These are phyloP conservation scores for Emydura subglobosa DNA, from an alignment of 2,113 vertebrate species.

Conservation along the genomic window DNA sequence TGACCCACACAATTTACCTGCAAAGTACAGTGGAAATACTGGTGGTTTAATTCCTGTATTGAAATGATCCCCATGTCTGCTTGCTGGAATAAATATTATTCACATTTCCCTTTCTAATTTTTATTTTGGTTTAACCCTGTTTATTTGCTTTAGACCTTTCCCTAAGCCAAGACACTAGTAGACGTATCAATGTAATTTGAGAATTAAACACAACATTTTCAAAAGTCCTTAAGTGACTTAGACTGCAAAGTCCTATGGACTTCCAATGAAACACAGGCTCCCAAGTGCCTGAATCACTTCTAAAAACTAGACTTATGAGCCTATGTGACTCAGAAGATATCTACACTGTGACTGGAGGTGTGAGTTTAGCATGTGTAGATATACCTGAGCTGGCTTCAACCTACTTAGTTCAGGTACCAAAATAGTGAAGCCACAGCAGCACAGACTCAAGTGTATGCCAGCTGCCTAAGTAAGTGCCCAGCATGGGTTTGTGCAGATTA, in stretches of 20 bases:
- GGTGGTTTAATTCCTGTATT: neutral
- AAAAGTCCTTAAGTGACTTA: neutral
- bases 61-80: neutral
- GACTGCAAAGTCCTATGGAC: neutral
- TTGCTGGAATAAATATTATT: neutral
- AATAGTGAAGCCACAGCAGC: neutral
- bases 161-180: neutral
- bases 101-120: neutral
- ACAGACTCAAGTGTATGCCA: neutral
- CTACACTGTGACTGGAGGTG: neutral
- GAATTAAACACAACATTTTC: neutral
- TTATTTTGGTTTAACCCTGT: neutral
- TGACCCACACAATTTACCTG: slow-evolving; percentile 83
- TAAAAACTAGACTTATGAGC: neutral
- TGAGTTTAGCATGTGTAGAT: neutral
- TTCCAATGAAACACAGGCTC: neutral
- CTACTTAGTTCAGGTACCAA: neutral
- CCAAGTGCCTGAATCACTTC: neutral
- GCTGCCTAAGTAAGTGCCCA: neutral
- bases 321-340: neutral
- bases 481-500: neutral
- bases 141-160: neutral
- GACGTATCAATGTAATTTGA: neutral
- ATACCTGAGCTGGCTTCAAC: neutral
- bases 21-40: neutral